Evolutionary conservation across 2,888 invertebrate species (phyloP), one percentile per base, ranked within the genome.

Genomic region (Caenorhabditis sulstoni): DNA sequence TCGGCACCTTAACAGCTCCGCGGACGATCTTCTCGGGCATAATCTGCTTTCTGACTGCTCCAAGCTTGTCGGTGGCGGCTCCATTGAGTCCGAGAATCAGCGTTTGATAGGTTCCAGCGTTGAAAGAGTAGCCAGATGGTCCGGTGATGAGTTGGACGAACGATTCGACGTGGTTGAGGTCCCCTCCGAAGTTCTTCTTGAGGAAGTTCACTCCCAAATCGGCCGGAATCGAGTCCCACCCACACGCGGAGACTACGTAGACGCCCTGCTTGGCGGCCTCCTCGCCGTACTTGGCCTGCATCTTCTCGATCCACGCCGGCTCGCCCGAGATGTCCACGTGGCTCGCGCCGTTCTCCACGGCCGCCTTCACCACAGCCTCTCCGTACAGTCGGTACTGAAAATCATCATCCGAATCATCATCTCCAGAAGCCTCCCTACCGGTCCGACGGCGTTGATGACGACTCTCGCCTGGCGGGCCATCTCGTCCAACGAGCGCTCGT

Each of bases 291-390:
- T 94, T 92, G 68, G 96, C 91, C 90, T 95, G 95, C 93, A 95
- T 95, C 37, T 91, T 91, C 91, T 96, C 96, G 91, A 96, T 93
- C 90, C 93, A 96, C 94, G 94, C 93, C 0, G 96, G 95, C 90
- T 98, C 97, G 7, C 96, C 97, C 88, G 94, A 95, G 44, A 98
- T 94, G 91, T 98, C 98, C 9, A 99, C 94, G 89, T 97, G 95
- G 92, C 95, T 94, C 0, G 96, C 93, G 68, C 93, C 93, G 55
- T 93, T 93, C 68, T 94, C 94, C 22, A 96, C 93, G 83, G 96
- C 97, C 0, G 97, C 96, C 86, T 94, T 94, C 0, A 98, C 94
- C 7, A 97, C 95, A 3, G 94, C 93, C 90, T 96, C 96, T 0
- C 98, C 98, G 91, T 93, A 95, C 89, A 95, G 94, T 44, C 92